These are phyloP conservation scores for Cheiracanthium punctorium DNA, from an alignment of 2,888 invertebrate species.

Conservation along the genomic window DNA sequence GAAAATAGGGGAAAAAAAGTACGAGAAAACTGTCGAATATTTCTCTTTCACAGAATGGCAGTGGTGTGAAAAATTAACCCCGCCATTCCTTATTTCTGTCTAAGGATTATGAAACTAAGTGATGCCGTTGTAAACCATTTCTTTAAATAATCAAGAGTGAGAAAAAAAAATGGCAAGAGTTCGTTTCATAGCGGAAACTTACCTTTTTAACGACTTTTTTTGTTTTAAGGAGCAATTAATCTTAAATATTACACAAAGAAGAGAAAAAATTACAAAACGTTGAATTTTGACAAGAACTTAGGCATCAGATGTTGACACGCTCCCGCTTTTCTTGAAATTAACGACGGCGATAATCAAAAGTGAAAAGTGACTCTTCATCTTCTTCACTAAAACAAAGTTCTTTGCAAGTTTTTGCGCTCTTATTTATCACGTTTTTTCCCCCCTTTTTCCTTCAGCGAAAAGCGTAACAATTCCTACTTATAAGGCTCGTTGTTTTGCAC, in stretches of 20 bases:
- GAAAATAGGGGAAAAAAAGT: background rate
- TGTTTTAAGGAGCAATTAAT: constrained; percentile 56
- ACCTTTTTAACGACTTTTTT: constrained; percentile 63
- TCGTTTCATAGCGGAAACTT: constrained; percentile 28
- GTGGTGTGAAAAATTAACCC: constrained; percentile 15
- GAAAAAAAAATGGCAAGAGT: background rate
- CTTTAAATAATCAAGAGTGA: background rate
- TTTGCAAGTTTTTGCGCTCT: constrained; percentile 1
- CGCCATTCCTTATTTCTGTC: constrained; percentile 4
- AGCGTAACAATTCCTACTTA: background rate
- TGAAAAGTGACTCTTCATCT: constrained; percentile 54
- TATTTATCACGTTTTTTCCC: background rate
- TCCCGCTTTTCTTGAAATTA: constrained; percentile 64
- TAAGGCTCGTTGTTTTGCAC: background rate
- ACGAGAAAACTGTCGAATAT: constrained; percentile 5
- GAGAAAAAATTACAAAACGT: constrained; percentile 27
- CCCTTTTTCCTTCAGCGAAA: background rate
- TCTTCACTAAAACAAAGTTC: constrained; percentile 18
- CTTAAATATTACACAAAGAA: constrained; percentile 48
- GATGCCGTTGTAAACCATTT: constrained; percentile 8
- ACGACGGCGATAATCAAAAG: constrained; percentile 67
- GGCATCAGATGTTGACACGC: constrained; percentile 61
- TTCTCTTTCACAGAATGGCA: constrained; percentile 4
- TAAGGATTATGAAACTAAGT: constrained; percentile 10
- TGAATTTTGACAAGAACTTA: constrained; percentile 48